A percentile compares a stretch with the other conserved stretches of the same genome.
Evolutionary conservation across 2,888 invertebrate genomes (phyloP).

Genomic region (Ormyrus nitidulus): DNA sequence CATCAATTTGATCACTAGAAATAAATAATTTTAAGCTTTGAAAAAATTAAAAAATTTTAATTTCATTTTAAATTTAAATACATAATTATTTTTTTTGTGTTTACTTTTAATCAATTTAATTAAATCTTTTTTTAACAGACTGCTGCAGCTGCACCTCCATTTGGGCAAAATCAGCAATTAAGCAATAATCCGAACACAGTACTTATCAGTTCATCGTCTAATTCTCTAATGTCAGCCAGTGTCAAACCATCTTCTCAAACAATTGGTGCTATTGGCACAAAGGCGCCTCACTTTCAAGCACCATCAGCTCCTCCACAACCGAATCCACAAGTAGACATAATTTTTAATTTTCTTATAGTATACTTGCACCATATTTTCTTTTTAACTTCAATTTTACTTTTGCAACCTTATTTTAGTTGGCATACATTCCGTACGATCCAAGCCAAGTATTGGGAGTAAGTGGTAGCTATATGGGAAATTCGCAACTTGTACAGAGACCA

Average conservation of each 20-base stretch:
- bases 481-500: conserved; percentile 81
- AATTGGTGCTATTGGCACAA: conserved; percentile 89
- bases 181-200: conserved; percentile 91
- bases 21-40: too few relatives aligned
- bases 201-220: conserved; percentile 90
- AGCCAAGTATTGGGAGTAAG: conserved; percentile 77
- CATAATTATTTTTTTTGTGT: background rate
- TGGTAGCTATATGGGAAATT: conserved; percentile 80
- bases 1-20: too few relatives aligned
- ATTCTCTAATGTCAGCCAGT: conserved; percentile 91
- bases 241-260: conserved; percentile 89
- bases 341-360: conserved; percentile 63
- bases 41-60: background rate
- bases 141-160: conserved; percentile 79
- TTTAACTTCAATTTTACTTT: conserved; percentile 4
- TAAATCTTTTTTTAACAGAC: conserved; percentile 63
- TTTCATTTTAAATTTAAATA: background rate
- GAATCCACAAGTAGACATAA: conserved; percentile 70
- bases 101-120: background rate
- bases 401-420: conserved; percentile 70
- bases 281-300: conserved; percentile 78
- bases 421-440: conserved; percentile 81
- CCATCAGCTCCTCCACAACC: conserved; percentile 78
- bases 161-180: conserved; percentile 88
- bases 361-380: background rate